Evolutionary conservation across 2,888 invertebrate genomes (phyloP).

Genomic region (Thalpophila matura): DNA sequence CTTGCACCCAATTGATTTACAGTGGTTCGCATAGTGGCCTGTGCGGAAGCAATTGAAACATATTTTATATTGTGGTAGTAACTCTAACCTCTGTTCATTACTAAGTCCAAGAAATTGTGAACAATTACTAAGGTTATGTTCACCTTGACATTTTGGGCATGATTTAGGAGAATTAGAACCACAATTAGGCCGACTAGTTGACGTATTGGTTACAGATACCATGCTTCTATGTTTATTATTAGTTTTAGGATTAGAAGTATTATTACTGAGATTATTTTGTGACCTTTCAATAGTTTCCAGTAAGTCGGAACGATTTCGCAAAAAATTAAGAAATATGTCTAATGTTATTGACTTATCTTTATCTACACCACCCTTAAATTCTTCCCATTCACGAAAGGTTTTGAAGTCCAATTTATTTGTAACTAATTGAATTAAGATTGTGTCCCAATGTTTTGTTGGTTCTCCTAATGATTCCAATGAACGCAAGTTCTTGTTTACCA

Average conservation of each 20-base stretch:
- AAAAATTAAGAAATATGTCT: not conserved
- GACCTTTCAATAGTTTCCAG: not conserved
- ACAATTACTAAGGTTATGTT: constrained; percentile 18
- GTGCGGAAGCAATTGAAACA: constrained; percentile 56
- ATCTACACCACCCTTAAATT: too few relatives aligned
- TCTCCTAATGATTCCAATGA: constrained; percentile 54
- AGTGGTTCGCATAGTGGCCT: constrained; percentile 51
- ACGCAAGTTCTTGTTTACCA: constrained; percentile 56
- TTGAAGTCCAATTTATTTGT: constrained; percentile 44
- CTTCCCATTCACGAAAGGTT: too few relatives aligned
- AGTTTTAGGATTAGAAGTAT: not conserved
- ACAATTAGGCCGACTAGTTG: too few relatives aligned
- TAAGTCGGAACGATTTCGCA: not conserved
- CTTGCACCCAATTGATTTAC: constrained; percentile 29
- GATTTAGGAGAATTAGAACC: too few relatives aligned
- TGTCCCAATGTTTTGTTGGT: too few relatives aligned
- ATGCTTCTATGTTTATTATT: too few relatives aligned
- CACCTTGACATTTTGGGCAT: constrained; percentile 14
- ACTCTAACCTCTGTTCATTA: too few relatives aligned
- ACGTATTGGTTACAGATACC: too few relatives aligned
- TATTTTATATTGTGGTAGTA: constrained; percentile 37
- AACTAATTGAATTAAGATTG: constrained; percentile 59
- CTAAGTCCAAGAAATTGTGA: constrained; percentile 18
- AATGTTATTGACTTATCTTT: not conserved
- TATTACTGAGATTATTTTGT: not conserved